Conservation (phyloP, 2,888 invertebrate species). For the Tholera decimalis region DNA sequence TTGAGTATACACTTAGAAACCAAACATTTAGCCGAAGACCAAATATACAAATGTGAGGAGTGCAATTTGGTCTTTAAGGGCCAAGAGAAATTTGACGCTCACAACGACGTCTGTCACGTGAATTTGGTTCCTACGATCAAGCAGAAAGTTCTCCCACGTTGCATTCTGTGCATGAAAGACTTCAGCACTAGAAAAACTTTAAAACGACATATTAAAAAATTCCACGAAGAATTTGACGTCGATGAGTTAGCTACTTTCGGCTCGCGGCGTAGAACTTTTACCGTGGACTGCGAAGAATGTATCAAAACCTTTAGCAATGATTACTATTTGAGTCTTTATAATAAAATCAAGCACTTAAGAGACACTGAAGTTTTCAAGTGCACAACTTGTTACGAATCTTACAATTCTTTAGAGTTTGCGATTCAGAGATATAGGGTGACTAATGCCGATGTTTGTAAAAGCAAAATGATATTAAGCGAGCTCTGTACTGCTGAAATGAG, state of each 20-base stretch:
- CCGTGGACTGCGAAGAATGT: constrained; percentile 80
- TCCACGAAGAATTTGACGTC: constrained; percentile 79
- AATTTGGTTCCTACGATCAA: constrained; percentile 65
- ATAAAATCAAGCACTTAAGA: constrained; percentile 72
- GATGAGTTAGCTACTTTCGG: constrained; percentile 81
- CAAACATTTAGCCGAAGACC: constrained; percentile 81
- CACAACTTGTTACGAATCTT: constrained; percentile 71
- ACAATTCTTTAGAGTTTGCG: constrained; percentile 76
- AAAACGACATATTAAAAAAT: constrained; percentile 83
- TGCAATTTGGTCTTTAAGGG: constrained; percentile 84
- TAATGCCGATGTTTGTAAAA: constrained; percentile 66
- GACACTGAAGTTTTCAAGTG: constrained; percentile 80
- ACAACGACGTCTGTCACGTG: constrained; percentile 74
- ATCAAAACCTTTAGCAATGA: constrained; percentile 79
- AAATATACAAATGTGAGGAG: constrained; percentile 83
- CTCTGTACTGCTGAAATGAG: constrained; percentile 85
- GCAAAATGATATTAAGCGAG: constrained; percentile 82
- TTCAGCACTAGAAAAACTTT: constrained; percentile 85
- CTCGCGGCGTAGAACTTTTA: constrained; percentile 66
- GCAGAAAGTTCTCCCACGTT: constrained; percentile 76
- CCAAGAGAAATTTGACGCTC: constrained; percentile 79
- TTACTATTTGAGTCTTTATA: constrained; percentile 68
- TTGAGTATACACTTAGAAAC: constrained; percentile 78
- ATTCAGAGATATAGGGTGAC: constrained; percentile 75
- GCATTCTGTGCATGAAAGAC: constrained; percentile 83